Percentiles rank a stretch among this genome's conserved stretches.
phyloP scores from a whole-genome alignment of 35 echinoderm and acorn worm genomes.

The Lytechinus variegatus region DNA sequence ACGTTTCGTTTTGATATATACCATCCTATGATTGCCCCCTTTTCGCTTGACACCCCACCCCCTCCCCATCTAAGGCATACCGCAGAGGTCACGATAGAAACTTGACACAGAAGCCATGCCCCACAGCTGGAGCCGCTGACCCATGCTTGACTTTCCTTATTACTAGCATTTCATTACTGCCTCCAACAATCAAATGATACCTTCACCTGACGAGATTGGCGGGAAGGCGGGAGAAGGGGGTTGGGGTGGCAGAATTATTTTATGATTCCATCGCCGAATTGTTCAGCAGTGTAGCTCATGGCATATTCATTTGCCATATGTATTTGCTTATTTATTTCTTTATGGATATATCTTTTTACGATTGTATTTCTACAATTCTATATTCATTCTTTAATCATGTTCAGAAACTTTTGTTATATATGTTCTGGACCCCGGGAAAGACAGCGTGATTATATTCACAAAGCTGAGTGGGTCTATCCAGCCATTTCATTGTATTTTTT shows the following conservation, averaged over 20 bases:
- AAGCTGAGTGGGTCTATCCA: too few relatives aligned
- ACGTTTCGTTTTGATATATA: background rate
- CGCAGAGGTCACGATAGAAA: background rate
- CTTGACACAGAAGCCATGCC: background rate
- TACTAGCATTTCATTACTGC: background rate
- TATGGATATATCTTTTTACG: too few relatives aligned
- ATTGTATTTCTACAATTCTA: too few relatives aligned
- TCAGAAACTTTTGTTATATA: too few relatives aligned
- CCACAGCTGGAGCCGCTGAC: background rate
- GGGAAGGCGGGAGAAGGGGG: background rate
- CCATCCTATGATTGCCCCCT: background rate
- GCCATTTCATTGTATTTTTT: too few relatives aligned
- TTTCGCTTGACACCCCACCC: background rate
- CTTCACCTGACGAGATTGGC: background rate
- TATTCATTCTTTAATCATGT: too few relatives aligned
- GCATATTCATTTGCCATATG: too few relatives aligned
- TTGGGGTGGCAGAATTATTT: background rate
- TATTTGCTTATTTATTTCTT: background rate
- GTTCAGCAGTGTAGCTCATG: background rate
- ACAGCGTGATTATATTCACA: too few relatives aligned
- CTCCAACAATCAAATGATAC: background rate
- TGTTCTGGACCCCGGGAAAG: too few relatives aligned
- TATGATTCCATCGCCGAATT: background rate
- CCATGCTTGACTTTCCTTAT: background rate
- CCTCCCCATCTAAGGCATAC: background rate